Evolutionary conservation across 2,113 vertebrate species (phyloP), one percentile per base, ranked within the genome.

Genomic region (Myrmecobius fasciatus): DNA sequence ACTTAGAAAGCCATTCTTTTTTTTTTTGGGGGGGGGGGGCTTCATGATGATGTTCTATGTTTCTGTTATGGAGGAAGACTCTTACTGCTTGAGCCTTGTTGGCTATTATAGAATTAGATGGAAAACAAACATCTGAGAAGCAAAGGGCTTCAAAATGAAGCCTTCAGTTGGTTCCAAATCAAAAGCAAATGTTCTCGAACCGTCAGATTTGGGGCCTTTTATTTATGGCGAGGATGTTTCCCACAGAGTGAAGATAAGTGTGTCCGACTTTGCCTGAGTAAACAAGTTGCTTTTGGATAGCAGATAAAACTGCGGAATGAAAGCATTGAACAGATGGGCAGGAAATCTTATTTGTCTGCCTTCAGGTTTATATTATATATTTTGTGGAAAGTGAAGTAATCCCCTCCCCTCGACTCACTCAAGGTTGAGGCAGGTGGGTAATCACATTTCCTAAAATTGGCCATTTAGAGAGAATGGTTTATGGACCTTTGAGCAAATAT

Each of bases 141-240:
- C 20, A 7, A 95, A 47, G 91, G 83, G 83, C 97, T 97, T 98
- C 95, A 97, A 98, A 98, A 97, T 97, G 53, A 98, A 98, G 98
- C 97, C 96, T 97, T 95, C 94, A 96, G 43, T 94, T 93, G 97
- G 48, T 98, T 97, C 97, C 96, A 98, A 98, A 98, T 98, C 94
- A 97, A 97, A 98, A 96, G 91, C 56, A 95, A 56, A 98, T 97
- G 91, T 97, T 83, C 94, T 97, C 94, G 48, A 75, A 96, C 0
- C 46, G 94, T 97, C 92, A 97, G 96, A 92, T 96, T 95, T 7
- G 12, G 95, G 46, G 12, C 20, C 0, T 98, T 97, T 97, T 98
- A 97, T 98, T 98, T 98, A 98, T 97, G 95, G 95, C 91, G 94
- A 92, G 94, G 93, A 89, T 91, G 56, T 90, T 98, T 98, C 92